Evolutionary conservation across 1,140 invertebrate species (phyloP).

Genomic region (Diachasmimorpha longicaudata): DNA sequence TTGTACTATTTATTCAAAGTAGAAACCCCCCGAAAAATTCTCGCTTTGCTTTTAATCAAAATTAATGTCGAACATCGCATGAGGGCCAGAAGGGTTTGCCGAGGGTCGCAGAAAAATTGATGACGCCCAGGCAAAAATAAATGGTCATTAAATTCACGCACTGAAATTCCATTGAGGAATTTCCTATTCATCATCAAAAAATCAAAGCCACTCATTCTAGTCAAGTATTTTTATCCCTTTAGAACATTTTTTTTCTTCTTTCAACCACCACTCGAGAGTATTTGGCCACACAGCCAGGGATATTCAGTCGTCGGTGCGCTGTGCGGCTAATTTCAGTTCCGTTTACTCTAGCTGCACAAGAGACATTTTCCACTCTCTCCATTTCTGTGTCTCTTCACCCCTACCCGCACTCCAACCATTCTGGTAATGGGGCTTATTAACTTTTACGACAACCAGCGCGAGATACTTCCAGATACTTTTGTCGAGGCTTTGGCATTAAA

Average conservation of each 20-base stretch:
- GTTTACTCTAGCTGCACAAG: conserved; percentile 26
- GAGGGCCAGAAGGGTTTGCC: too few species aligned
- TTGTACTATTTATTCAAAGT: too few species aligned
- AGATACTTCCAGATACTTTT: conserved; percentile 18
- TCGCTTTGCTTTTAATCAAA: too few species aligned
- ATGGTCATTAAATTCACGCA: too few species aligned
- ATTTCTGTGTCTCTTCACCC: neutral
- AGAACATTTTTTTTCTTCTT: neutral
- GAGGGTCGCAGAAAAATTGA: too few species aligned
- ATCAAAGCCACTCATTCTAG: neutral
- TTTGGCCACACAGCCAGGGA: neutral
- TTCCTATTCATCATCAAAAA: neutral
- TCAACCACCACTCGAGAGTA: neutral
- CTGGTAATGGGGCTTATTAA: conserved; percentile 35
- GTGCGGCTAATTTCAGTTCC: conserved; percentile 31
- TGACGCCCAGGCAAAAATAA: too few species aligned
- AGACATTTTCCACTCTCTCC: conserved; percentile 23
- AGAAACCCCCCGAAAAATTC: too few species aligned
- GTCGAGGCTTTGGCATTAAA: conserved; percentile 14
- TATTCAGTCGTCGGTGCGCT: conserved; percentile 8
- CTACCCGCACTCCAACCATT: neutral
- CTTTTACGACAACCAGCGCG: conserved; percentile 31
- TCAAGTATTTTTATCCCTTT: neutral
- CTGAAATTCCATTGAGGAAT: too few species aligned
- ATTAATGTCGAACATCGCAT: too few species aligned